Percentiles rank a stretch among this genome's conserved stretches.
phyloP scores from a whole-genome alignment of 1,140 invertebrate genomes.

The Drosophila kohkoa region DNA sequence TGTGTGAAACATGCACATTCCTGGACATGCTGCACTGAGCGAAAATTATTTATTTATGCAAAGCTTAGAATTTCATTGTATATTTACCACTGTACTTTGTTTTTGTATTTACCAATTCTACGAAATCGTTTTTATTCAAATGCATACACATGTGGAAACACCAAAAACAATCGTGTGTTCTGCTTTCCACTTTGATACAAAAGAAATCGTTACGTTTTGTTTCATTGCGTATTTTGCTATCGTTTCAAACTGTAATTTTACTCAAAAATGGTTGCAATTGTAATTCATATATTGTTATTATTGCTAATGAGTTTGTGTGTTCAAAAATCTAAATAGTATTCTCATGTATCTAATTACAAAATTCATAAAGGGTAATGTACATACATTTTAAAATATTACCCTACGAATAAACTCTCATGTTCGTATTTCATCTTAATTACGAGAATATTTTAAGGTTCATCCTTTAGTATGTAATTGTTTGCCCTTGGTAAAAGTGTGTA shows the following conservation, averaged over 20 bases:
- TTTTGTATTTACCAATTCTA: background rate
- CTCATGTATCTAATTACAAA: too few relatives aligned
- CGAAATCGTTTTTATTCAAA: background rate
- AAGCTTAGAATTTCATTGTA: constrained; percentile 17
- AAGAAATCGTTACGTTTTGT: too few relatives aligned
- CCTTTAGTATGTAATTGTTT: background rate
- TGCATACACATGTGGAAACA: background rate
- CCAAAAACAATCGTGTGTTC: too few relatives aligned
- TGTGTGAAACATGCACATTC: constrained; percentile 13
- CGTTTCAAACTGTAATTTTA: too few relatives aligned
- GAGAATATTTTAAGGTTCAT: background rate
- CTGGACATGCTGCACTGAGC: constrained; percentile 46
- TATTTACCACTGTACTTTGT: constrained; percentile 22
- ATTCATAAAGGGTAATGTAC: background rate
- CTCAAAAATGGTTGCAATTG: too few relatives aligned
- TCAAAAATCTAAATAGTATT: too few relatives aligned
- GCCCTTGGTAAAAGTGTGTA: constrained; percentile 3
- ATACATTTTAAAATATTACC: background rate
- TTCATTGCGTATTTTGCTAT: too few relatives aligned
- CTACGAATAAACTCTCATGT: background rate
- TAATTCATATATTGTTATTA: too few relatives aligned
- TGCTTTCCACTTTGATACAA: too few relatives aligned
- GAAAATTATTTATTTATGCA: constrained; percentile 37
- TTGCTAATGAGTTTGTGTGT: too few relatives aligned
- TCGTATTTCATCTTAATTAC: background rate